phyloP scores from a whole-genome alignment of 2,113 vertebrate species.

The Thalassarche chlororhynchos region DNA sequence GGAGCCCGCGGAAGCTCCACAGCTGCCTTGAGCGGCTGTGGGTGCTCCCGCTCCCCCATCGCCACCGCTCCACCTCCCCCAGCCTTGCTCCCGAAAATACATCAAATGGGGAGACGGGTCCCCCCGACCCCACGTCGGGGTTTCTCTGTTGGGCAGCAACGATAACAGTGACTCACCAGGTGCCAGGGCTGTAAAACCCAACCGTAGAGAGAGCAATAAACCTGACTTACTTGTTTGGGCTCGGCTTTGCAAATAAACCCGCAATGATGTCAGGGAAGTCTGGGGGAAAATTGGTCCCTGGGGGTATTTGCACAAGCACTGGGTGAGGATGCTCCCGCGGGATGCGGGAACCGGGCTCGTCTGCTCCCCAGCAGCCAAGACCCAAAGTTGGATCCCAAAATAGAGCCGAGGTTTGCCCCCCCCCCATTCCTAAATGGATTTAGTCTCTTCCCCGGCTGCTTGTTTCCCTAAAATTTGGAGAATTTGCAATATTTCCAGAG shows the following conservation, averaged over 20 bases:
- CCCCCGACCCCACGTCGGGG: fast-evolving
- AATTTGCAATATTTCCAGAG: not conserved
- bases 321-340: not conserved
- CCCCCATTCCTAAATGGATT: not conserved
- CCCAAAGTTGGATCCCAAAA: not conserved
- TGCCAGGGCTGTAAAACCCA: not conserved
- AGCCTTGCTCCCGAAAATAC: not conserved
- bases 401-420: not conserved
- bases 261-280: not conserved
- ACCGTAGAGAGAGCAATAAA: not conserved
- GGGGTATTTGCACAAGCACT: not conserved
- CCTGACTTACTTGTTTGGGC: not conserved
- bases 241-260: not conserved
- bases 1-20: not conserved
- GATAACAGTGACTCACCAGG: not conserved
- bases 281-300: not conserved
- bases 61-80: not conserved
- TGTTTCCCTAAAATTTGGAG: not conserved
- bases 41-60: fast-evolving
- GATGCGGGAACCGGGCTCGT: fast-evolving
- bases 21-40: fast-evolving
- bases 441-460: not conserved
- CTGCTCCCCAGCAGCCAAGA: not conserved
- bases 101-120: not conserved
- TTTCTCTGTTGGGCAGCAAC: not conserved